Conservation (phyloP, 1,140 invertebrate species). For the Neotoxoptera formosana region DNA sequence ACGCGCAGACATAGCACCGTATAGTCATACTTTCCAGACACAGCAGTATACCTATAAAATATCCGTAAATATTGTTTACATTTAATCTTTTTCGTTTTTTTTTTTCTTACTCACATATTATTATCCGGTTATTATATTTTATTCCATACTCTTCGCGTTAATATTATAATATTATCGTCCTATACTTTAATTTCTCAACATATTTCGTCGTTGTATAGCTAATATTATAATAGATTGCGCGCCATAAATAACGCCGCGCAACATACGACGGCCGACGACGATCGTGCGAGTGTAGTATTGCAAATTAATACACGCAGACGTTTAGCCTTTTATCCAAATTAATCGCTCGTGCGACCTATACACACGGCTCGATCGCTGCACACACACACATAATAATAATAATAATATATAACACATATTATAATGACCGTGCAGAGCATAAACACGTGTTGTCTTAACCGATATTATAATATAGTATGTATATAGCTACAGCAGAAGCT, state of each 20-base stretch:
- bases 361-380: not conserved
- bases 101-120: not conserved
- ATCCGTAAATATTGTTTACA: constrained; percentile 21
- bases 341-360: not conserved
- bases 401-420: not conserved
- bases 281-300: constrained; percentile 12
- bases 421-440: constrained; percentile 3
- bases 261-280: no score
- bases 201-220: not conserved
- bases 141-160: not conserved
- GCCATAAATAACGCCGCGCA: not conserved
- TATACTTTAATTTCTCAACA: not conserved
- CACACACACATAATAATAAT: not conserved
- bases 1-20: not conserved
- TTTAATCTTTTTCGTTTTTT: not conserved
- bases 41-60: not conserved
- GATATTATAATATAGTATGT: no score
- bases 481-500: no score
- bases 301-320: constrained; percentile 40
- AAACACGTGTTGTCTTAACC: constrained; percentile 29
- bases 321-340: constrained; percentile 41
- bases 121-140: constrained; percentile 15
- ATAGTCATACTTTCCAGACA: not conserved
- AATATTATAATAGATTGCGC: not conserved
- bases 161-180: not conserved